Evolutionary conservation across 1,140 invertebrate genomes (phyloP), one percentile per base, ranked within the genome.

Genomic region (Rhyzopertha dominica): DNA sequence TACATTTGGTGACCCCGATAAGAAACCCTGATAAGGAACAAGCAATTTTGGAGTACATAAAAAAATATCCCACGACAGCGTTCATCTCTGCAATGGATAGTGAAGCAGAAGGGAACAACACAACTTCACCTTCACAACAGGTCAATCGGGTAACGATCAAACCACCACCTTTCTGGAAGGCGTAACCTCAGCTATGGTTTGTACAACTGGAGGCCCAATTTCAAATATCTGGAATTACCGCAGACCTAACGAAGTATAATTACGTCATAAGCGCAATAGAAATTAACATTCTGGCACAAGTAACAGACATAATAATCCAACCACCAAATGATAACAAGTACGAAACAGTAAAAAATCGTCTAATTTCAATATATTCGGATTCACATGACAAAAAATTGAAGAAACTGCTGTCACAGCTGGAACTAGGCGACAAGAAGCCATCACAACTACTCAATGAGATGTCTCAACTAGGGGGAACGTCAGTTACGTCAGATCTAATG

Each of bases 371-470:
- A 2, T 56, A 55, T 32, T 44, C 59, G 41, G 58, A 56, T 18
- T 57, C 54, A 9, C 32, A 46, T 7, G 48, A 49, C 9, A 34
- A 46, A 7, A 54, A 58, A 25, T 20, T 62, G 10, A 46, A 58
- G 19, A 64, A 55, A 37, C 40, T 59, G 16, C 35, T 63, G 7
- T 41, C 43, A 7, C 56, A 54, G 16, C 29, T 66, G 8, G 44
- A 62, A 25, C 34, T 64, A 3, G 58, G 54, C 4, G 51, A 57
- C 30, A 49, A 58, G 28, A 49, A 48, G 10, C 59, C 51, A 13
- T 46, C 57, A 0, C 55, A 61, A 28, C 42, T 66, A 9, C 25
- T 66, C 17, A 20, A 49, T 2, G 31, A 54, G 31, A 53, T 60
- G 44, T 13, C 22, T 5, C 16, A 29, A 4, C 28, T 58, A 17